Base-by-base conservation (phyloP, 2,888 invertebrate species). In the Cordilura impudica region DNA sequence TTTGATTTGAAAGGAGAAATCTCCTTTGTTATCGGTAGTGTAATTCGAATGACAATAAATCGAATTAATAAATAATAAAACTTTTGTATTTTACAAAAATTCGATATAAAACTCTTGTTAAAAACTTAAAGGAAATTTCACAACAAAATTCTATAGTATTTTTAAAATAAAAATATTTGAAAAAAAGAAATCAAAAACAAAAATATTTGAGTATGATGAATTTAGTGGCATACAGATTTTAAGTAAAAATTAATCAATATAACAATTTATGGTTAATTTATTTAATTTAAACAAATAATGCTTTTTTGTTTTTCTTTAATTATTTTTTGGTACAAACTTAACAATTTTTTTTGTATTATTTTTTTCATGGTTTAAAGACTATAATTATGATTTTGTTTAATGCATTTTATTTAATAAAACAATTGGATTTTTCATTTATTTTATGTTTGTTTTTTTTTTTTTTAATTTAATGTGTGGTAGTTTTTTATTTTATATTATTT, bases 301-400 rank as follows among this genome's bases (percentile, higher is more conserved):
- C 31, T 60, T 43, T 49, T 54, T 60, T 16, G 21, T 12, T 66
- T 66, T 69, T 31, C 51, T 26, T 61, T 74, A 67, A 47, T 70
- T 63, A 31, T 43, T 63, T 75, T 69, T 43, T 66, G 71, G 79
- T 79, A 79, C 79, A 79, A 79, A 79, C 79, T 79, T 79, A 79
- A 79, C 79, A 79, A 80, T 70, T 58, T 77, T 66, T 70, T 12
- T 10, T 54, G n/a, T 60, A 70, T 63, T 35, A 45, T 54, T 31
- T 51, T 29, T 49, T 63, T 47, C 43, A 78, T 45, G 43, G 63
- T 63, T 79, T 82, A 82, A 74, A 82, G 80, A 79, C 76, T 82
- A 79, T 84, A 84, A 78, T 79, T 82, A 73, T 74, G 72, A 77
- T 83, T 79, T 72, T 61, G 66, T 74, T 81, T 79, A 81, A 81